Percentiles rank a stretch among this genome's conserved stretches.
phyloP scores from a whole-genome alignment of 2,797 vertebrate genomes.

The Ceryle rudis region DNA sequence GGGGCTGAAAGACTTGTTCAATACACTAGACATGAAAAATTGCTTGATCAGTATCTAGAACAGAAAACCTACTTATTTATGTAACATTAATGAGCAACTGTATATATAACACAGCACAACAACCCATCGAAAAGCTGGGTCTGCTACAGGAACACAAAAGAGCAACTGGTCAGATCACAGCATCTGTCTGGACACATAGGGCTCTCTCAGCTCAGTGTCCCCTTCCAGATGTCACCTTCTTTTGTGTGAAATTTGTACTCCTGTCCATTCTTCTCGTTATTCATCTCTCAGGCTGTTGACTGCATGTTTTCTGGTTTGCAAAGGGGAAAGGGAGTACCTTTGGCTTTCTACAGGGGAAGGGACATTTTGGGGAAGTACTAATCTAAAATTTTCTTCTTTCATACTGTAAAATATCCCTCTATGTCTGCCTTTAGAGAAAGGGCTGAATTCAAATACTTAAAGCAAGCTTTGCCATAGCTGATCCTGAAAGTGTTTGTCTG shows the following conservation, averaged over 20 bases:
- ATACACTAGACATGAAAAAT: neutral
- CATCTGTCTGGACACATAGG: neutral
- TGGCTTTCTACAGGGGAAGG: neutral
- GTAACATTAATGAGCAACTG: neutral
- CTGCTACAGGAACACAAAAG: neutral
- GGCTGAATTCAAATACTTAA: neutral
- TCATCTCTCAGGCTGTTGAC: neutral
- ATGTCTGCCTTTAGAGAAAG: neutral
- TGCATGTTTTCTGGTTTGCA: neutral
- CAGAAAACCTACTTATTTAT: neutral
- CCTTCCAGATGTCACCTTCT: neutral
- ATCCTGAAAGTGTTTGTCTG: neutral
- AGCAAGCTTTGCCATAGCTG: neutral
- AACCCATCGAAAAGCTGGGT: neutral
- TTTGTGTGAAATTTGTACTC: neutral
- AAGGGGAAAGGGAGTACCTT: neutral
- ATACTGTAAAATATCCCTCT: neutral
- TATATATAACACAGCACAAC: neutral
- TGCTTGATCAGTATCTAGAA: neutral
- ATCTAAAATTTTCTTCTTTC: neutral
- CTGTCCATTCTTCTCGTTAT: neutral
- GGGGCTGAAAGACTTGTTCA: neutral
- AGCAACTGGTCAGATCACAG: neutral
- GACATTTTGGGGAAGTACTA: neutral
- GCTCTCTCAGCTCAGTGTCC: neutral